These are phyloP conservation scores for Pterocles gutturalis DNA, from an alignment of 2,113 vertebrate genomes.

Conservation along the genomic window DNA sequence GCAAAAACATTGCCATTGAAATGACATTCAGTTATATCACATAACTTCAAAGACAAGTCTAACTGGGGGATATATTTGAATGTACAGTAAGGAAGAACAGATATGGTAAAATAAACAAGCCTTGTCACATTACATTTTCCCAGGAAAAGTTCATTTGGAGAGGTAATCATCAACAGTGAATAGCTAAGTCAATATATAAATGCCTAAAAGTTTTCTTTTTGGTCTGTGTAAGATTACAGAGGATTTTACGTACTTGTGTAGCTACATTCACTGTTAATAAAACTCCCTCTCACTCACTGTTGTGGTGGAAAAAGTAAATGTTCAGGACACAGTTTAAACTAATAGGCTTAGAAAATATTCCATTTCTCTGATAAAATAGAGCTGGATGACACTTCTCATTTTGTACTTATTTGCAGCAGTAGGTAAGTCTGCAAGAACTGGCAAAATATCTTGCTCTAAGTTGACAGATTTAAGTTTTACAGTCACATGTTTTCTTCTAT, in stretches of 20 bases:
- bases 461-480: background rate
- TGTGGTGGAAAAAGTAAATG: background rate
- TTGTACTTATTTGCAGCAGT: background rate
- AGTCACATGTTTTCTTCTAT: background rate
- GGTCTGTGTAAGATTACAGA: conserved; percentile 3
- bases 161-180: background rate
- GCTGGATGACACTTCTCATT: background rate
- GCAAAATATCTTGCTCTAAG: background rate
- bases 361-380: background rate
- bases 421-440: background rate
- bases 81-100: background rate
- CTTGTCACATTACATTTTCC: conserved; percentile 8
- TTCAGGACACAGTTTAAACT: background rate
- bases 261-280: background rate
- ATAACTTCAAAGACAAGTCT: background rate
- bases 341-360: background rate
- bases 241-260: background rate
- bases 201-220: conserved; percentile 13
- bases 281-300: background rate
- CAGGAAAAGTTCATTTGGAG: background rate
- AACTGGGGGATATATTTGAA: background rate
- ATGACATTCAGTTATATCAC: background rate
- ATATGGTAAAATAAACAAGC: conserved; percentile 26
- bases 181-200: background rate
- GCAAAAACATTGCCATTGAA: background rate